These are phyloP conservation scores for Myopa tessellatipennis DNA, from an alignment of 2,888 invertebrate genomes.

Conservation along the genomic window DNA sequence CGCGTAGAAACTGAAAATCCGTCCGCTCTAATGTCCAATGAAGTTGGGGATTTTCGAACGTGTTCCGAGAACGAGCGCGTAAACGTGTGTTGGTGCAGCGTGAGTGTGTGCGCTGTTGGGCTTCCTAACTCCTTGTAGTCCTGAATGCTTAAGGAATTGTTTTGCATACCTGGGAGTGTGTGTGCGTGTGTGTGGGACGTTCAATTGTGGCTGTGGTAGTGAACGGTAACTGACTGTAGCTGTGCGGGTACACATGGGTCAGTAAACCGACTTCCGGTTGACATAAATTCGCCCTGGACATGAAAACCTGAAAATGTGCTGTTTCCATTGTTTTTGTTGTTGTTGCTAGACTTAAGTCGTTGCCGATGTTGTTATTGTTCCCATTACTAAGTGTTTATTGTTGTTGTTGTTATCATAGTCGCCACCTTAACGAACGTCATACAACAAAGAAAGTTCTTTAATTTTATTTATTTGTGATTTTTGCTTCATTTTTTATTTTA, in stretches of 20 bases:
- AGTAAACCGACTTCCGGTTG: slow-evolving; percentile 70
- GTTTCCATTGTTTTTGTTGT: slow-evolving; percentile 36
- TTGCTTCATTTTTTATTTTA: background rate
- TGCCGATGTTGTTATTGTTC: background rate
- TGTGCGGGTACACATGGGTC: slow-evolving; percentile 66
- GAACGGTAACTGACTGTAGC: slow-evolving; percentile 3
- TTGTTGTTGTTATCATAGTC: background rate
- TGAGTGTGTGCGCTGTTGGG: background rate
- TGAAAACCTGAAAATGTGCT: slow-evolving; percentile 63
- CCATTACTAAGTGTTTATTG: background rate
- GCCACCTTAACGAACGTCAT: background rate
- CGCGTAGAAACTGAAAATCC: slow-evolving; percentile 60
- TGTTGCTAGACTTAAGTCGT: slow-evolving; percentile 14
- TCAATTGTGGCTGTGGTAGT: background rate
- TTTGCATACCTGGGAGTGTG: slow-evolving; percentile 21
- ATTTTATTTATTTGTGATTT: too few species aligned
- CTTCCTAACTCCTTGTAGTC: slow-evolving; percentile 8
- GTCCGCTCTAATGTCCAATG: slow-evolving; percentile 31
- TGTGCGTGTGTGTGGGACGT: slow-evolving; percentile 31
- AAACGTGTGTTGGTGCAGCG: background rate
- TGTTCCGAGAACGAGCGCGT: background rate
- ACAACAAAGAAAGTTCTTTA: background rate
- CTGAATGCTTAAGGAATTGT: slow-evolving; percentile 21
- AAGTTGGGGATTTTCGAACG: slow-evolving; percentile 15
- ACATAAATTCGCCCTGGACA: slow-evolving; percentile 69